A percentile compares a stretch with the other conserved stretches of the same genome.
These are phyloP conservation scores for Engystomops pustulosus DNA, from an alignment of 2,113 vertebrate genomes.

Conservation along the genomic window DNA sequence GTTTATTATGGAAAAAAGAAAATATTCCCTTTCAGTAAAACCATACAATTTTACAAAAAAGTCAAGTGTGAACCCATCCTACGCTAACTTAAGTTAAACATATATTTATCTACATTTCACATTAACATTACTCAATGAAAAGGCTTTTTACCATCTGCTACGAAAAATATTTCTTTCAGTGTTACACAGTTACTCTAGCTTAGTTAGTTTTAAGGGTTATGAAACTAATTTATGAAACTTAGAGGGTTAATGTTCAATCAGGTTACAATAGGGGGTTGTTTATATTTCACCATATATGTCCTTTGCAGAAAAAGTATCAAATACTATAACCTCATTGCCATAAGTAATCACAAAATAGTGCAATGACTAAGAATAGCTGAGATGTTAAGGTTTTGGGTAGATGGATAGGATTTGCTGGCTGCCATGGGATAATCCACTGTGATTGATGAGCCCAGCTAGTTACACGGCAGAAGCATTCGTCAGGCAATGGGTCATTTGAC, in stretches of 20 bases:
- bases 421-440: conserved; percentile 52
- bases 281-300: background rate
- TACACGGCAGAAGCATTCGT: conserved; percentile 59
- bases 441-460: conserved; percentile 57
- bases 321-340: conserved; percentile 30
- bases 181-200: background rate
- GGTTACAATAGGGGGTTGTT: too few species aligned
- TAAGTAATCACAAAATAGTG: conserved; percentile 54
- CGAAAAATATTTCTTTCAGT: background rate
- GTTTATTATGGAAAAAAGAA: background rate
- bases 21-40: too few species aligned
- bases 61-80: background rate
- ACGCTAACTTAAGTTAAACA: too few species aligned
- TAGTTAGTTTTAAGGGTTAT: background rate
- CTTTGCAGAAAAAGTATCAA: conserved; percentile 24
- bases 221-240: too few species aligned
- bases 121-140: background rate
- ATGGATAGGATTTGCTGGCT: conserved; percentile 54
- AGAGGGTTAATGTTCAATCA: background rate
- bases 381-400: conserved; percentile 54
- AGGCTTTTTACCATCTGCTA: background rate
- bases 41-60: too few species aligned
- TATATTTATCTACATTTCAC: background rate
- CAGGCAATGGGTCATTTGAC: conserved; percentile 58
- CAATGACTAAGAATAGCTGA: conserved; percentile 55